Percentiles rank a stretch among this genome's conserved stretches.
Evolutionary conservation across 2,797 vertebrate genomes (phyloP).

Genomic region (Tolypeutes matacus): DNA sequence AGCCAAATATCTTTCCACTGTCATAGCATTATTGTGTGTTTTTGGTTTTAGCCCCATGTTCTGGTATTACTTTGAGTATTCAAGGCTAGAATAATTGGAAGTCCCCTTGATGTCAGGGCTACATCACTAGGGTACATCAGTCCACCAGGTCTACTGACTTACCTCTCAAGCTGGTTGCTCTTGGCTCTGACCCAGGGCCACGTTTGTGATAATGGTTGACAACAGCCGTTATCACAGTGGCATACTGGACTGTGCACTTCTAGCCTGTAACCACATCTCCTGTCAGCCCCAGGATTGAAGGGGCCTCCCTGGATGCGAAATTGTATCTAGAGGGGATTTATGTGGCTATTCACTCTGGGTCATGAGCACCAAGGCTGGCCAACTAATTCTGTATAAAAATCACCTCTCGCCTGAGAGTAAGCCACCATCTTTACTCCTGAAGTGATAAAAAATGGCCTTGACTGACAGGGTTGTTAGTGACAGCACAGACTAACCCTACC

Average conservation of each 20-base stretch:
- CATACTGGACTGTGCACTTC: not conserved
- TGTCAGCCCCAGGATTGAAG: not conserved
- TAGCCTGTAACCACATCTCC: not conserved
- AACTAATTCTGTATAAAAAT: constrained; percentile 4
- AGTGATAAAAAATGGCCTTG: not conserved
- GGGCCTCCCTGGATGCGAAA: not conserved
- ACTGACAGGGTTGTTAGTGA: not conserved
- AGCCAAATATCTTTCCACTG: not conserved
- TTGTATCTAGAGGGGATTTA: not conserved
- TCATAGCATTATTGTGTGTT: not conserved
- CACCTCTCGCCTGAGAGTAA: not conserved
- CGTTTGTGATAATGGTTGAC: not conserved
- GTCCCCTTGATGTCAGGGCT: not conserved
- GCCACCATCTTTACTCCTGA: not conserved
- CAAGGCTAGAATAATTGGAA: not conserved
- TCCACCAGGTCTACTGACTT: not conserved
- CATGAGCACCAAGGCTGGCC: no score
- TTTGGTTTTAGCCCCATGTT: constrained; percentile 1
- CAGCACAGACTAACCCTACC: not conserved
- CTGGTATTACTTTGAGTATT: not conserved
- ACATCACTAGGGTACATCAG: not conserved
- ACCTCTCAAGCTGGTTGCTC: not conserved
- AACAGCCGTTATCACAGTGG: not conserved
- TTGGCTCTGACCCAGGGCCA: not conserved
- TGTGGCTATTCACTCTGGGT: not conserved